Base-by-base conservation (phyloP, 2,113 vertebrate species). In the Sinocyclocheilus anshuiensis region DNA sequence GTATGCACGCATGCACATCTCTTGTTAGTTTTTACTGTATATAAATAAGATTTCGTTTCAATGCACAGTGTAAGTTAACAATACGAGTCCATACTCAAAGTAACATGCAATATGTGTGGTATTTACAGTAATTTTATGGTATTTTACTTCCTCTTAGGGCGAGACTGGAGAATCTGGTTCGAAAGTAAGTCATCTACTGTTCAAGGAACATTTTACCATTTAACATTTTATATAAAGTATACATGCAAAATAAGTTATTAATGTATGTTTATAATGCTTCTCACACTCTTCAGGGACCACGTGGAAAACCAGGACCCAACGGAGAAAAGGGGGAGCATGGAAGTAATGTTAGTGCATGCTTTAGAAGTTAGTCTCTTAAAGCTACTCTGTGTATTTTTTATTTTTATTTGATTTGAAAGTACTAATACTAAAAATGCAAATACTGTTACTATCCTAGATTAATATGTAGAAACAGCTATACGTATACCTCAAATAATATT, bases 291-390 rank as follows among this genome's bases (percentile, higher is more conserved):
- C 86, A 97, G 97, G 97, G 96, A 75, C 94, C 95, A 72, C 95
- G 95, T 18, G 97, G 97, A 26, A 97, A 95, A 86, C 93, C 81
- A 0, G 97, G 96, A 42, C 48, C 85, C 59, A 96, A 96, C 88
- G 97, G 97, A 79, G 96, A 97, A 89, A 95, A 92, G 90, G 97
- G 97, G 85, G 94, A 92, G 3, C 0, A 45, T 0, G 97, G 97
- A 86, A 93, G 90, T 87, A 87, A 90, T 81, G 96, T 97, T 92
- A 97, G 96, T 72, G 18, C 15, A 63, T 48, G 15, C 26, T 77
- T 65, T 61, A 61, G n/a, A 22, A 15, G 61, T 65, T 65, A 65
- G 24, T 65, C 63, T 65, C 63, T 65, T 26, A 26, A 65, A 65
- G 61, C 24, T 65, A 65, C n/a, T 26, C 10, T 65, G 61, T 65